A percentile compares a stretch with the other conserved stretches of the same genome.
Conservation (phyloP, 2,113 vertebrate genomes). For the Misgurnus anguillicaudatus region DNA sequence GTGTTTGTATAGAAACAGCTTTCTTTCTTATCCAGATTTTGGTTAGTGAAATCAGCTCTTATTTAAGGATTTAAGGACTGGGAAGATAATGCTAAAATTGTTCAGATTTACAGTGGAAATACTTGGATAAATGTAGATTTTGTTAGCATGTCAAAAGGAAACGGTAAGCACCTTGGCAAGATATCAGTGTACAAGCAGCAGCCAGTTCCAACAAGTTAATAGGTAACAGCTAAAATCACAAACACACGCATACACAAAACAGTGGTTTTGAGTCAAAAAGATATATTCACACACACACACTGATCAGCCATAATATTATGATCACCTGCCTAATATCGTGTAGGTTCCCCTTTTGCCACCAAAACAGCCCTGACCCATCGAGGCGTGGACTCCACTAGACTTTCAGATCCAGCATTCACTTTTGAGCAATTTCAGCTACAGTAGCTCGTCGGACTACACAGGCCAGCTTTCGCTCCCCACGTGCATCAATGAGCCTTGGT, state of each 20-base stretch:
- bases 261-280: neutral
- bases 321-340: no score
- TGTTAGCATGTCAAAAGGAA: slow-evolving; percentile 3
- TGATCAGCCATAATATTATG: no score
- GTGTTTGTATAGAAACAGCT: neutral
- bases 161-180: neutral
- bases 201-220: slow-evolving; percentile 41
- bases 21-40: neutral
- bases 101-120: neutral
- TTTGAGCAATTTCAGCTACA: no score
- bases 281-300: no score
- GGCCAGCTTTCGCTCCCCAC: no score
- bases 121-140: neutral
- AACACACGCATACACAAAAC: neutral
- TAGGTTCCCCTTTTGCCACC: no score
- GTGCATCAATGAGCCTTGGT: no score
- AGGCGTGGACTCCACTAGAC: no score
- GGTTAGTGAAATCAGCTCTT: neutral
- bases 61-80: neutral
- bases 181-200: neutral
- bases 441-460: neutral
- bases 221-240: slow-evolving; percentile 24
- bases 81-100: neutral
- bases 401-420: no score
- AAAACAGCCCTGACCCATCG: no score